A percentile compares a stretch with the other conserved stretches of the same genome.
phyloP scores from a whole-genome alignment of 1,140 invertebrate species.

The Zaprionus inermis region DNA sequence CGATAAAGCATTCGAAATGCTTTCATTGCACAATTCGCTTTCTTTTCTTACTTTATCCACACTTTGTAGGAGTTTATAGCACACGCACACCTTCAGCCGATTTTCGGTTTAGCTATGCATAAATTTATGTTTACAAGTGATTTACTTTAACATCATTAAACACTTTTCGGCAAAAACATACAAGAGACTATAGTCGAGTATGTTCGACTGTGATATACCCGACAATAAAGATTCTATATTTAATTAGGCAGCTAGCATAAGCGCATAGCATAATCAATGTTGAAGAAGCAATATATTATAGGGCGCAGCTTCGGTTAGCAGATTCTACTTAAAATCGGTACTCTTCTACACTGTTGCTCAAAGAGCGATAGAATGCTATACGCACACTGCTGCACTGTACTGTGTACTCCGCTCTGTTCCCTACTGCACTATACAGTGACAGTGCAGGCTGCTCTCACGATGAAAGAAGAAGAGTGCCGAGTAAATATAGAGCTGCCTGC shows the following conservation, averaged over 20 bases:
- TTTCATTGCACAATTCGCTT: background rate
- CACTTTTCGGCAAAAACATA: background rate
- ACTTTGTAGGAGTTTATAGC: conserved; percentile 30
- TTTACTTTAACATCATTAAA: conserved; percentile 41
- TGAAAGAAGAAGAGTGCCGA: background rate
- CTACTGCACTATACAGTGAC: too few relatives aligned
- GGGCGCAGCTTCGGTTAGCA: too few relatives aligned
- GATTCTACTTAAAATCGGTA: too few relatives aligned
- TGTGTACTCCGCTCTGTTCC: too few relatives aligned
- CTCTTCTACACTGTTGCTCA: too few relatives aligned
- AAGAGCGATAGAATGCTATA: too few relatives aligned
- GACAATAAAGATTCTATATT: too few relatives aligned
- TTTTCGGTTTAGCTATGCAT: conserved; percentile 19
- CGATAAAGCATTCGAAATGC: background rate
- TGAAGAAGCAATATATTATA: too few relatives aligned
- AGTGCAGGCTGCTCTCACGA: background rate
- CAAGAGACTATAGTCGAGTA: background rate
- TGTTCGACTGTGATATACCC: too few relatives aligned
- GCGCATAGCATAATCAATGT: too few relatives aligned
- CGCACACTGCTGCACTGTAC: too few relatives aligned
- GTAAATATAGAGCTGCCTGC: background rate
- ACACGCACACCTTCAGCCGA: background rate
- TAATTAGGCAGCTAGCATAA: too few relatives aligned
- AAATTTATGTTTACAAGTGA: conserved; percentile 46
- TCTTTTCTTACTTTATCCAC: background rate